Base-by-base conservation (phyloP, 2,797 vertebrate species). In the Semaprochilodus insignis region DNA sequence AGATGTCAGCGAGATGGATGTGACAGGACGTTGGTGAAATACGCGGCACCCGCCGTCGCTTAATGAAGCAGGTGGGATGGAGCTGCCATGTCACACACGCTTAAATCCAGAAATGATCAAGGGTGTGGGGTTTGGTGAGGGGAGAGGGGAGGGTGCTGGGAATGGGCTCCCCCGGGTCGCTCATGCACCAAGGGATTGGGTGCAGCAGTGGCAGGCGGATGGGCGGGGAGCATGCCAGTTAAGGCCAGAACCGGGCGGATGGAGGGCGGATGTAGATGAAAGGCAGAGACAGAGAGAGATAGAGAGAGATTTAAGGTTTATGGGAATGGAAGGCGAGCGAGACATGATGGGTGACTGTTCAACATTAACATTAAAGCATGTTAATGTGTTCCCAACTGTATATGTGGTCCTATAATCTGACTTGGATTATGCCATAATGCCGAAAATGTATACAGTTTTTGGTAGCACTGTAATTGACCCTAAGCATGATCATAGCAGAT, bases 1-100 rank as follows among this genome's bases (percentile, higher is more conserved):
- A 78, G 79, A 77, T 92, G 92, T 90, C 92, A 86, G 6, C 17
- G 78, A 79, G 82, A 88, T 79, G 78, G 80, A 87, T 85, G 84
- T 80, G 83, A 86, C 80, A 52, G 83, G 55, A 48, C 69, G 69
- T 62, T 74, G 51, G 81, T 82, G 71, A 85, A 81, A 80, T 82
- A 72, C 75, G 69, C 74, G 19, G 27, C 59, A 23, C 60, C 4
- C 55, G 25, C 59, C 6, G 15, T 51, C 21, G 31, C 36, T 65
- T 82, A 85, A 79, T 83, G 85, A 85, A 85, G 83, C 81, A 82
- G 81, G 74, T 82, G 54, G 65, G 76, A 79, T 62, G 65, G 87
- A 84, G 74, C 74, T 59, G 79, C 52, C 44, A 70, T 83, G 78
- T 71, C 82, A 79, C 77, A 67, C 54, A 25, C 63, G 59, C 80